These are phyloP conservation scores for Dinoponera quadriceps DNA, from an alignment of 1,140 invertebrate genomes.

Conservation along the genomic window DNA sequence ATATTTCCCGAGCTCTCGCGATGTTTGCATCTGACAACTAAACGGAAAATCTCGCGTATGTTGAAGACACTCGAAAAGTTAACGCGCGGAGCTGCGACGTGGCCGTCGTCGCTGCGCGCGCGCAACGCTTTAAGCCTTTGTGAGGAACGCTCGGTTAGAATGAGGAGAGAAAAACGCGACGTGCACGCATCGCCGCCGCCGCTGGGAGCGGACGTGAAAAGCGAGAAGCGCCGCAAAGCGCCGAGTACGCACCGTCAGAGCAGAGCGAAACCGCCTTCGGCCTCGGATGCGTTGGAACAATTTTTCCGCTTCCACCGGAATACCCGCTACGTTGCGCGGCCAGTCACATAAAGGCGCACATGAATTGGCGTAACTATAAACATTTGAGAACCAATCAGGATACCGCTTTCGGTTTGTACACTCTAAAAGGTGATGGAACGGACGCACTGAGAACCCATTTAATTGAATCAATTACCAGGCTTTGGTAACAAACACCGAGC, in stretches of 20 bases:
- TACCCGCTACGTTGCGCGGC: not conserved
- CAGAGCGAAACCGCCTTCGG: constrained; percentile 37
- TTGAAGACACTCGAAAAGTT: constrained; percentile 59
- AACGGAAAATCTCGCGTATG: constrained; percentile 53
- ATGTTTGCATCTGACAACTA: constrained; percentile 47
- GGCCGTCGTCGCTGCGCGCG: not conserved
- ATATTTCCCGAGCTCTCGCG: constrained; percentile 25
- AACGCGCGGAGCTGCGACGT: constrained; percentile 15
- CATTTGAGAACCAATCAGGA: too few species aligned
- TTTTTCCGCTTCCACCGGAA: not conserved
- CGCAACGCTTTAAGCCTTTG: constrained; percentile 34
- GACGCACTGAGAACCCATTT: too few species aligned
- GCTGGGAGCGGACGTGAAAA: constrained; percentile 37
- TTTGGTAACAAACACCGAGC: too few species aligned
- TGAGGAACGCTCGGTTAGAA: constrained; percentile 47
- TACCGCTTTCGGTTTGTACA: too few species aligned
- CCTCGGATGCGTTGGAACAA: not conserved
- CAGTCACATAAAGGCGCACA: too few species aligned
- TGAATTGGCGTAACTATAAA: too few species aligned
- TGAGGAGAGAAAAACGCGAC: constrained; percentile 46
- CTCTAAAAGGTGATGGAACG: too few species aligned
- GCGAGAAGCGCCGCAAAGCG: constrained; percentile 37
- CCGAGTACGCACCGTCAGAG: not conserved
- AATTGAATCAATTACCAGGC: too few species aligned
- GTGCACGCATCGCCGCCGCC: constrained; percentile 2